Percentiles rank a stretch among this genome's conserved stretches.
Conservation (phyloP, 2,113 vertebrate species). For the Gallinago media region DNA sequence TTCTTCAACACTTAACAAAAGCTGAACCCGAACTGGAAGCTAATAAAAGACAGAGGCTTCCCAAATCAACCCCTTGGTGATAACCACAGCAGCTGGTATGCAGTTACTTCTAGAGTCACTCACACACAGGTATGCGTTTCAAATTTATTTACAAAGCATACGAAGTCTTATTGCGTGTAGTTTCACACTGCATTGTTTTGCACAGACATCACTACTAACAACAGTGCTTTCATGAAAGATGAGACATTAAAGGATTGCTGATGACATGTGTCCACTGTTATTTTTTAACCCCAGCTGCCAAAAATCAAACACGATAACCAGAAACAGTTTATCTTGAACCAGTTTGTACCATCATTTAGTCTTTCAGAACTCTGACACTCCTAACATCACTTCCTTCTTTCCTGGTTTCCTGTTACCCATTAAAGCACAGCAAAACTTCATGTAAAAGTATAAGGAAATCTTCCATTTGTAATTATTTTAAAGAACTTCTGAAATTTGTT, state of each 20-base stretch:
- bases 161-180: background rate
- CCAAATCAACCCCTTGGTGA: background rate
- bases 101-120: background rate
- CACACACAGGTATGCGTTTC: background rate
- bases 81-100: background rate
- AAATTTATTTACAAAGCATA: background rate
- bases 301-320: background rate
- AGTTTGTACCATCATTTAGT: background rate
- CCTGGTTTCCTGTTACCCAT: background rate
- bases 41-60: background rate
- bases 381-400: background rate
- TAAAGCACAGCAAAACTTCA: background rate
- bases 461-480: background rate
- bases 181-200: accelerated
- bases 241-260: background rate
- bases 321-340: background rate
- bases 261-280: background rate
- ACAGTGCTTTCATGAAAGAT: background rate
- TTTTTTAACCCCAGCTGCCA: background rate
- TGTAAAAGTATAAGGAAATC: background rate
- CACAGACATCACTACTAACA: background rate
- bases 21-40: background rate
- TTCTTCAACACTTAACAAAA: background rate
- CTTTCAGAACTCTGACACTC: background rate
- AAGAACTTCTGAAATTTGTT: background rate